Base-by-base conservation (phyloP, 1,140 invertebrate genomes). In the Diachasma alloeum region DNA sequence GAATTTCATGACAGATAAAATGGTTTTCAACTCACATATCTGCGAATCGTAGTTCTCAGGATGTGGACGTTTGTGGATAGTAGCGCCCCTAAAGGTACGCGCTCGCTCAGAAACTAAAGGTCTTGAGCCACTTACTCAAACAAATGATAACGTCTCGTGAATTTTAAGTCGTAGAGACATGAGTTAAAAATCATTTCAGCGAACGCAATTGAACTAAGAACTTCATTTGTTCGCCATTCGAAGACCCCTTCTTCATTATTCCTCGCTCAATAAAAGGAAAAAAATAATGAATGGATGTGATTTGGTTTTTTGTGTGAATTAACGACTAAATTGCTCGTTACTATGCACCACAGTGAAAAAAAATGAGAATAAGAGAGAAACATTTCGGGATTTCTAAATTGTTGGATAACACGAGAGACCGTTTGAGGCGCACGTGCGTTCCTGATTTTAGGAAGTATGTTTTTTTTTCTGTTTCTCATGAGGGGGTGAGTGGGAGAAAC, bases 301-400 rank as follows among this genome's bases (percentile, higher is more conserved):
- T 69, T 42, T 0, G 10, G 9, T 69, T 69, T 39, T 37, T 42
- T 42, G 67, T 17, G 22, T 42, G 36, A 42, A 69, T 69, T 46
- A 69, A 48, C 42, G 70, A 48, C 19, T 26, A 71, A 68, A 59
- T 74, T 66, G 13, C 72, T 75, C 42, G 59, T 73, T 76, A 79
- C 78, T 72, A 63, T 63, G 73, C 79, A 79, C 75, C 63, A 74
- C 56, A 80, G 79, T 44, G 13, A 39, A 48, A 79, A 76, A 74
- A 78, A 74, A 72, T n/a, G n/a, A n/a, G 69, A 75, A 69, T 70
- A 72, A 59, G 69, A 48, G 59, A 79, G 70, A 44, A 31, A 19
- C 46, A 48, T 72, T 72, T 48, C 1, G n/a, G 24, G 59, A 63
- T 63, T 63, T 63, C 59, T 26, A 63, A 63, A 63, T 63, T 63